These are phyloP conservation scores for Idaea dimidiata DNA, from an alignment of 2,888 invertebrate genomes.

Conservation along the genomic window DNA sequence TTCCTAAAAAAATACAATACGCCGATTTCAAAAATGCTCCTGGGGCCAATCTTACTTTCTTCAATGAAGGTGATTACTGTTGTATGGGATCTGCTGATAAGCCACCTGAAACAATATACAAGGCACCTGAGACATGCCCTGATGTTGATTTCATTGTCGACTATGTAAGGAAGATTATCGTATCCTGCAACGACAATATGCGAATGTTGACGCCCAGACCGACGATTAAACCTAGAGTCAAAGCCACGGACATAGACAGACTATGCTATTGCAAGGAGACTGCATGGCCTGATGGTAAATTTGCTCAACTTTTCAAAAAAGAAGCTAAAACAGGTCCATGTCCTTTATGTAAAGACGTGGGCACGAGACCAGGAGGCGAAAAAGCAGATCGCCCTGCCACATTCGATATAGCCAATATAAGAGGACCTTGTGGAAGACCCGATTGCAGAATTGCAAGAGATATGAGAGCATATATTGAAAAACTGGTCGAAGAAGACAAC, in stretches of 20 bases:
- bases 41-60: slow-evolving; percentile 61
- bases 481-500: slow-evolving; percentile 64
- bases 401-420: slow-evolving; percentile 66
- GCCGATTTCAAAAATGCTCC: slow-evolving; percentile 70
- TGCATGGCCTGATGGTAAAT: slow-evolving; percentile 58
- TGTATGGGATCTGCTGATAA: slow-evolving; percentile 65
- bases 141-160: slow-evolving; percentile 66
- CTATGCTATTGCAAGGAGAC: slow-evolving; percentile 68
- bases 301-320: slow-evolving; percentile 61
- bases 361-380: slow-evolving; percentile 35
- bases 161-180: slow-evolving; percentile 67
- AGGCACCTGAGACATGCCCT: slow-evolving; percentile 63
- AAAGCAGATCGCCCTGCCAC: slow-evolving; percentile 30
- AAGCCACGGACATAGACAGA: slow-evolving; percentile 70
- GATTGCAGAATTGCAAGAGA: slow-evolving; percentile 71
- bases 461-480: slow-evolving; percentile 65
- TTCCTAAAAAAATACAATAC: slow-evolving; percentile 43
- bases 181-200: slow-evolving; percentile 74
- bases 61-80: slow-evolving; percentile 64
- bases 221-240: slow-evolving; percentile 60
- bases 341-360: slow-evolving; percentile 56
- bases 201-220: slow-evolving; percentile 71
- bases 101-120: slow-evolving; percentile 62
- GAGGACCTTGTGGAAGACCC: slow-evolving; percentile 69
- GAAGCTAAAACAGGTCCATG: slow-evolving; percentile 58